These are phyloP conservation scores for Percopsis transmontana DNA, from an alignment of 2,113 vertebrate genomes.

Conservation along the genomic window DNA sequence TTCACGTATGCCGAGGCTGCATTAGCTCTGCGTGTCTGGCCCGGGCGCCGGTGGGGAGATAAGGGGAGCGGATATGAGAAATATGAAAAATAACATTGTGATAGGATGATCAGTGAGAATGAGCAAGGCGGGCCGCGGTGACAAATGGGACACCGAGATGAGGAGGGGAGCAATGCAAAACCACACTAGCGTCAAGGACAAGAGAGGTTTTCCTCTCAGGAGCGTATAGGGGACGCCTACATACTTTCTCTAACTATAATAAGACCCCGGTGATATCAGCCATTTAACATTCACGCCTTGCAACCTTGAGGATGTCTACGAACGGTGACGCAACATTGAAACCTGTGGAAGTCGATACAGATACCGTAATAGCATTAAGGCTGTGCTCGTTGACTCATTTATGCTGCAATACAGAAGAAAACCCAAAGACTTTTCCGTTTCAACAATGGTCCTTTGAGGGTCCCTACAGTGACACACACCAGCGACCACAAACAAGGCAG, in stretches of 20 bases:
- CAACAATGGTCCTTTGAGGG: no score
- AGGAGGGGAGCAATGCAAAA: constrained; percentile 71
- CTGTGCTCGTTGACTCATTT: not conserved
- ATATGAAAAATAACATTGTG: constrained; percentile 78
- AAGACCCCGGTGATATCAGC: constrained; percentile 44
- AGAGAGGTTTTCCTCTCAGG: constrained; percentile 51
- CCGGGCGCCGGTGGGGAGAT: constrained; percentile 69
- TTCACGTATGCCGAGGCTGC: constrained; percentile 66
- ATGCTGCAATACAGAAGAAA: not conserved
- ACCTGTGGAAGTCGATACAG: not conserved
- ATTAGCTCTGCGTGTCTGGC: constrained; percentile 78
- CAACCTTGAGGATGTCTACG: constrained; percentile 9
- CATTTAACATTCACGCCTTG: constrained; percentile 38
- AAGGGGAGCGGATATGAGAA: constrained; percentile 79
- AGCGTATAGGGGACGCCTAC: constrained; percentile 30
- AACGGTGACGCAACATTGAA: constrained; percentile 17
- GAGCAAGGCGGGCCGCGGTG: constrained; percentile 65
- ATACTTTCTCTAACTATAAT: constrained; percentile 46
- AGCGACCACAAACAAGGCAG: not conserved
- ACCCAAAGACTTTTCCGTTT: not conserved
- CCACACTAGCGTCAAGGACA: constrained; percentile 65
- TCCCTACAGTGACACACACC: not conserved
- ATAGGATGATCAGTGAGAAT: constrained; percentile 78
- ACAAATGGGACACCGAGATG: constrained; percentile 75
- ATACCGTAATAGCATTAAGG: no score